These are phyloP conservation scores for Cephus runcator DNA, from an alignment of 2,888 invertebrate genomes.

Conservation along the genomic window DNA sequence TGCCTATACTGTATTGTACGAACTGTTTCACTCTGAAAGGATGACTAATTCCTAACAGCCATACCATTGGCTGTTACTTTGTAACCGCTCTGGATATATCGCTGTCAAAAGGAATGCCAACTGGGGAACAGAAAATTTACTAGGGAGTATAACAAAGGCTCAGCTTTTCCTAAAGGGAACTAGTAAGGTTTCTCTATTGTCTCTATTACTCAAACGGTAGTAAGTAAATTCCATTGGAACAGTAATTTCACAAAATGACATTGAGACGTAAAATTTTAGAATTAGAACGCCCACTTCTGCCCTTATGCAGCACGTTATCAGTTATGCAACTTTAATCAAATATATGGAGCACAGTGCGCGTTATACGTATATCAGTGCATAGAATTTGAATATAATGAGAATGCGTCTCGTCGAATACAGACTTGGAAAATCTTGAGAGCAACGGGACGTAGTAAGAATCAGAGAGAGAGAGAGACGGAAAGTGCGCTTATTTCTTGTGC, in stretches of 20 bases:
- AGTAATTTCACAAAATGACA: neutral
- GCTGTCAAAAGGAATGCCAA: neutral
- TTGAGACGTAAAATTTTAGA: neutral
- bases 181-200: too few species aligned
- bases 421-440: neutral
- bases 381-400: neutral
- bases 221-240: too few species aligned
- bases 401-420: too few species aligned
- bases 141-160: too few species aligned
- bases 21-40: neutral
- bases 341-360: neutral
- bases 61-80: neutral
- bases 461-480: too few species aligned
- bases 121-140: too few species aligned
- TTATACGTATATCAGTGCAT: neutral
- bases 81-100: neutral
- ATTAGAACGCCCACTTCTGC: neutral
- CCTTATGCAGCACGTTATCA: neutral
- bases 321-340: neutral
- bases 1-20: neutral
- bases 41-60: neutral
- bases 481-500: neutral
- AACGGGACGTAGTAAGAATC: neutral
- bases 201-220: too few species aligned
- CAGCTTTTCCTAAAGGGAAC: too few species aligned